Base-by-base conservation (phyloP, 2,888 invertebrate species). In the Coenonympha arcania region DNA sequence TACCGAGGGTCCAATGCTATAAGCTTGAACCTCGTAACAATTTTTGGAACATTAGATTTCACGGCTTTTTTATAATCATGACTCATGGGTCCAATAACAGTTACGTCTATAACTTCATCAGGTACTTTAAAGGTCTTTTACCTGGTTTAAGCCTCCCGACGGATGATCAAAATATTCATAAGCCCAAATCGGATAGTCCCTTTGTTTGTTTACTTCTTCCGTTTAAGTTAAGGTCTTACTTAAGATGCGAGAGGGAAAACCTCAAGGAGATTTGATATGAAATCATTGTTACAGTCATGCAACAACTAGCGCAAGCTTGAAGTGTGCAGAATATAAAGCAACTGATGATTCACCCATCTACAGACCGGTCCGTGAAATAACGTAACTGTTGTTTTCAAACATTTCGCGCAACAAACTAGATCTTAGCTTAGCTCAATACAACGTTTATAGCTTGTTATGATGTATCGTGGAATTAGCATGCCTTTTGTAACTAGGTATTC, bases 241-340 rank as follows among this genome's bases (percentile, higher is more conserved):
- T 22, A 34, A 44, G 44, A 18, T 22, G 34, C 22, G 24, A 18
- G 6, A 34, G 44, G 34, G 30, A 36, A 54, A 50, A 30, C 48
- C 31, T 52, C 44, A 55, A 55, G 52, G 52, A 46, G 36, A 39
- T 40, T 36, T 33, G 19, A 34, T 49, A 52, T 49, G 55, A 52
- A 52, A 49, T 55, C 52, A 49, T 52, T 46, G 11, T 45, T 36
- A 41, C 26, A 31, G 41, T 45, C 36, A 49, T 53, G 50, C 46
- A 50, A 40, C 39, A 26, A 19, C 18, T 42, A n/a, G 33, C 24
- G n/a, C 33, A 33, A 33, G 43, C 33, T 52, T 39, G 31, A 31
- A 34, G 42, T 51, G 39, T n/a, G 6, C 28, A 4, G 58, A 56
- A 58, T 56, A 51, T 54, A 52, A 56, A 58, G 59, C 62, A 30